Base-by-base conservation (phyloP, 2,113 vertebrate species). In the Pelvicachromis taeniatus region DNA sequence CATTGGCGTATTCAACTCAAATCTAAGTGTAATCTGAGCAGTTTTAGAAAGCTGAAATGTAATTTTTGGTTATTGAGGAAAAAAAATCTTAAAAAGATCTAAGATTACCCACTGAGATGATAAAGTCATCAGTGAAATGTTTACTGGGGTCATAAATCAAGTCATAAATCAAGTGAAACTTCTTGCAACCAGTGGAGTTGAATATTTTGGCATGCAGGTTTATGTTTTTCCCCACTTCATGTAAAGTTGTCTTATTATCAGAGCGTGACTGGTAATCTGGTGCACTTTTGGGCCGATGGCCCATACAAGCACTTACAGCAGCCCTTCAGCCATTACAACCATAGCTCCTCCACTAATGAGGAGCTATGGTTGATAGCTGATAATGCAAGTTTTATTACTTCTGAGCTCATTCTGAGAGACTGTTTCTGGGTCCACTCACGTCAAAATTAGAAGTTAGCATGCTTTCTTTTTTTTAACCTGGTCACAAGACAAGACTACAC, bases 381-480 rank as follows among this genome's bases (percentile, higher is more conserved):
- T 40, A 1, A 68, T 84, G 42, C 4, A 83, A n/a, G 26, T 75
- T 52, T 33, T 13, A 75, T 29, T 81, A 54, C 33, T 59, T 23
- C 55, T 45, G 56, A 42, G 33, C 23, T 16, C 11, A 17, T 31
- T 7, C 21, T 70, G 38, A 70, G 8, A 68, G 38, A 4, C 17
- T 59, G 58, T 48, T 38, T 3, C 56, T 48, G 3, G 17, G 42
- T 38, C 17, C 4, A 14, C 45, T 58, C 10, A 55, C 19, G 23
- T 81, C 35, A 59, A 2, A 48, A 53, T 75, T 75, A 31, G 42
- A 75, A 50, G 68, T 75, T 75, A 75, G 26, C 6, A 75, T 45
- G 4, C 13, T 55, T 58, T 61, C 73, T 68, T 75, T 77, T 77
- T 85, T 84, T 87, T 54, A 80, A 63, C 14, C 53, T 6, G 0